Base-by-base conservation (phyloP, 1,140 invertebrate species). In the Streblospio benedicti region DNA sequence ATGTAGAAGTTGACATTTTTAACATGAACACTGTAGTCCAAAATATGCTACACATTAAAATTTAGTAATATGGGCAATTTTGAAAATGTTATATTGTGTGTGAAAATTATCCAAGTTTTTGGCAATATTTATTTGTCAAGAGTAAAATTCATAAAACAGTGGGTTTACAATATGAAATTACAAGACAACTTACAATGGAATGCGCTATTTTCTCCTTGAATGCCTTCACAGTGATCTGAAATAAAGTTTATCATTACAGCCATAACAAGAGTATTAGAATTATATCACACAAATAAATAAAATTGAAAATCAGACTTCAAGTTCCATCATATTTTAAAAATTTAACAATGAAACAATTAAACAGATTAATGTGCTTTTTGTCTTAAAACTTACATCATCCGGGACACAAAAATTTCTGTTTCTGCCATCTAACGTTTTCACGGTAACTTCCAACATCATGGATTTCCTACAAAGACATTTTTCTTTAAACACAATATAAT, bases 351-450 rank as follows among this genome's bases (percentile, higher is more conserved):
- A 23, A 52, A 27, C 28, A n/a, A n/a, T 4, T 2, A 18, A 18
- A 31, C 20, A 18, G 35, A 50, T n/a, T 20, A 32, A 18, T 35
- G 6, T 28, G 43, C 4, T 52, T n/a, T 50, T 18, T 56, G 50
- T 30, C 62, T 35, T 12, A 20, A 62, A 31, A 81, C 86, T 87
- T 83, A 93, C 91, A 77, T 91, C 86, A 80, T 93, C 88, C 51
- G 89, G 85, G 33, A 93, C 85, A 56, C 81, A 84, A 77, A 91
- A 93, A 28, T 81, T 80, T 75, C 90, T 89, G 82, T 93, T 93
- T 70, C 87, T 87, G 6, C 91, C 90, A 83, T 96, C 91, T 66
- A 96, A 81, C 27, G 92, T 96, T 79, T 94, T 94, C 43, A 96
- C 87, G 61, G 87, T 91, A 44, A 93, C 78, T 67, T 87, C 84